Evolutionary conservation across 2,113 vertebrate species (phyloP), one percentile per base, ranked within the genome.

Genomic region (Brachyhypopomus gauderio): DNA sequence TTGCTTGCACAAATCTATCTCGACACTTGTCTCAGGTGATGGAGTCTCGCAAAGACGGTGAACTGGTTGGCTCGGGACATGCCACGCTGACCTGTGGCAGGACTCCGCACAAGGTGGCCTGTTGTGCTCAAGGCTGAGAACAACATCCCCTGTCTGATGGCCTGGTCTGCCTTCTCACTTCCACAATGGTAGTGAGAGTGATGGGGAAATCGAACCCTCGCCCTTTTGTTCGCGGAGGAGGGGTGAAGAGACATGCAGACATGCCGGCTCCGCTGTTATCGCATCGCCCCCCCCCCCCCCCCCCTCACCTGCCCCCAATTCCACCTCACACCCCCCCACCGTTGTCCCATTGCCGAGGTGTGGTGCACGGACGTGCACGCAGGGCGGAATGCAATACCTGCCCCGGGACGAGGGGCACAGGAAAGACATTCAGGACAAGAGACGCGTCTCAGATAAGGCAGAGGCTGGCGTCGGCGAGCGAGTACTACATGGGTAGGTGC

Each of bases 191-290:
- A 91, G 92, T 91, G 92, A 91, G 88, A 85, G 90, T 89, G 82
- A 91, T 92, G 91, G 90, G 84, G 87, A 88, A 93, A 93, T 93
- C 90, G 90, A 94, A 94, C 90, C 93, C 92, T 94, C 93, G 90
- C 90, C 93, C 79, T 92, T 94, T 95, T 95, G 94, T 94, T 85
- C 76, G 78, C 9, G 92, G 45, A 14, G 45, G 45, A 11, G 45
- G 45, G 45, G 45, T 88, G 88, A 87, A 87, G 92, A 92, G 93
- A 88, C 89, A 89, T 88, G 88, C 92, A 95, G 93, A 94, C 93
- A 92, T 83, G 82, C 88, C 92, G 93, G 89, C 94, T 94, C 93
- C 93, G 91, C 83, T 90, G 90, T 93, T 95, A 95, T 95, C 92
- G 91, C 90, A 86, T 84, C 91, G 89, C 87, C 91, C 90, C 17